phyloP scores from a whole-genome alignment of 2,113 vertebrate species.

The Solea solea region DNA sequence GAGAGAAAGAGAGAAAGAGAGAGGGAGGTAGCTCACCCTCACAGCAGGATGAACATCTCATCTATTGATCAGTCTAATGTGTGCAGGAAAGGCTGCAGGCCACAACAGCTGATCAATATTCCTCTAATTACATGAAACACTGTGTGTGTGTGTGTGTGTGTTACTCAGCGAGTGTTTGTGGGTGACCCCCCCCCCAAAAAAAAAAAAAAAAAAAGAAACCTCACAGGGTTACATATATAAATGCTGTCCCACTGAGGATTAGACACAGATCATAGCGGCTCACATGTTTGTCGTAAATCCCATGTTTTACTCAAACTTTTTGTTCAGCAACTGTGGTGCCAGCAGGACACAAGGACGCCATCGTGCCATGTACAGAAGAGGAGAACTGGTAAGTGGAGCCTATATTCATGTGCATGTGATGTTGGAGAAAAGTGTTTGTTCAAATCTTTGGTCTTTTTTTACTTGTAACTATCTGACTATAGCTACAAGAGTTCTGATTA shows the following conservation, averaged over 20 bases:
- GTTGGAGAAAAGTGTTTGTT: background rate
- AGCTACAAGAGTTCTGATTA: background rate
- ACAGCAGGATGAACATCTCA: constrained; percentile 75
- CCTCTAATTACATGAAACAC: constrained; percentile 75
- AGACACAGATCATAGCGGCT: constrained; percentile 22
- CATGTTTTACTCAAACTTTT: background rate
- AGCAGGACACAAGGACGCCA: background rate
- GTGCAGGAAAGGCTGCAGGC: constrained; percentile 80
- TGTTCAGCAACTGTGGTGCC: background rate
- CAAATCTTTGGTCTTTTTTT: background rate
- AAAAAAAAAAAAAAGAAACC: background rate
- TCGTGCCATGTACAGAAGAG: background rate
- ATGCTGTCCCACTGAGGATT: constrained; percentile 54
- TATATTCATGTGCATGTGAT: background rate
- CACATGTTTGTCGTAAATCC: background rate
- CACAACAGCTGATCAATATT: constrained; percentile 78
- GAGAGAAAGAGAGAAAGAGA: background rate
- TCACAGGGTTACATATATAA: constrained; percentile 75
- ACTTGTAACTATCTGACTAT: too few species aligned
- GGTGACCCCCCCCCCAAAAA: background rate
- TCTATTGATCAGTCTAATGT: constrained; percentile 83
- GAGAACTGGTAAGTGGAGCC: constrained; percentile 45
- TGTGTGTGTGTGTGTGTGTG: constrained; percentile 45
- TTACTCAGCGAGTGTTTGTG: constrained; percentile 26
- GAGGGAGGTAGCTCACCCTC: constrained; percentile 32